Evolutionary conservation across 1,140 invertebrate species (phyloP).

Genomic region (Sinonovacula constricta): DNA sequence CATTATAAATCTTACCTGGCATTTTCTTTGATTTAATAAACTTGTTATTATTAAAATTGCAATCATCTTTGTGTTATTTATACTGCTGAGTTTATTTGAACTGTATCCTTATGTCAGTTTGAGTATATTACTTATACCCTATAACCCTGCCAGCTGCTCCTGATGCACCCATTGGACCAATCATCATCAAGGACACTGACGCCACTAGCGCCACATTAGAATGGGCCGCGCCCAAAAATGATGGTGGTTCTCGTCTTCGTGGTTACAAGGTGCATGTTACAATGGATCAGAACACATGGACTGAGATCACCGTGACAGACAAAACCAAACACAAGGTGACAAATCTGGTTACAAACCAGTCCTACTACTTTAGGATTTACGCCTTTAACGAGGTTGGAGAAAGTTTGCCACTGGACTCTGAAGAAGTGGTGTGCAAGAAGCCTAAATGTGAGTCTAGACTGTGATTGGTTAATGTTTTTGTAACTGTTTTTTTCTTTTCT

Average conservation of each 20-base stretch:
- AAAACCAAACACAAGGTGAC: conserved; percentile 64
- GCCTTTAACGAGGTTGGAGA: conserved; percentile 96
- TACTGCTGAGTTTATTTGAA: no score
- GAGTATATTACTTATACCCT: no score
- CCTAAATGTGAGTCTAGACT: conserved; percentile 67
- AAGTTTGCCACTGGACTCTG: conserved; percentile 90
- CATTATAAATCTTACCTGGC: no score
- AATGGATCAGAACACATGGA: conserved; percentile 87
- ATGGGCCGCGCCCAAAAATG: conserved; percentile 94
- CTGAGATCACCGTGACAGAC: conserved; percentile 92
- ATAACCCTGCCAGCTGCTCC: conserved; percentile 77
- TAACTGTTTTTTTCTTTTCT: no score
- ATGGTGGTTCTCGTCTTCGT: conserved; percentile 93
- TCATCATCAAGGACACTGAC: conserved; percentile 93
- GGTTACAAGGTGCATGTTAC: conserved; percentile 99
- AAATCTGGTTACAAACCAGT: conserved; percentile 84
- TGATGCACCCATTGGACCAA: conserved; percentile 94
- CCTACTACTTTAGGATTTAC: conserved; percentile 82
- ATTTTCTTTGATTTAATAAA: no score
- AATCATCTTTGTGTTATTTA: no score
- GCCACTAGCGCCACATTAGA: conserved; percentile 92
- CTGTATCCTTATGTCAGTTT: no score
- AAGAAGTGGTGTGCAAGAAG: conserved; percentile 93
- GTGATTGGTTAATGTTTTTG: neutral
- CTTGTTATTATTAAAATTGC: no score